Conservation (phyloP, 2,113 vertebrate genomes). For the Nothocercus julius region DNA sequence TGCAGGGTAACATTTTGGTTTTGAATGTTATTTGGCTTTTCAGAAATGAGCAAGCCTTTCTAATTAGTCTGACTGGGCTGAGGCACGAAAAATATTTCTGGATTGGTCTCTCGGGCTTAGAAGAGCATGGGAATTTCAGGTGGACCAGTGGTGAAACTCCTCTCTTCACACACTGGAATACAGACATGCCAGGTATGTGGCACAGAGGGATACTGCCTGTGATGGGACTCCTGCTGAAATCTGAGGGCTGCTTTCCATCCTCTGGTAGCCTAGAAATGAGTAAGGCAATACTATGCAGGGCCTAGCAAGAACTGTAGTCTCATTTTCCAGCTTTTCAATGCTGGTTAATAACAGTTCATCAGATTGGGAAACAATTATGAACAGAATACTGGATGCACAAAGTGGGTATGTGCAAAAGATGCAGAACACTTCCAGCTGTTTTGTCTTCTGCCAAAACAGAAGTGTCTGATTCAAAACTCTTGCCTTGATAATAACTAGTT, state of each 20-base stretch:
- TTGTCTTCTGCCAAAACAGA: neutral
- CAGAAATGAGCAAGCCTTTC: constrained; percentile 91
- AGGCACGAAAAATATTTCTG: constrained; percentile 90
- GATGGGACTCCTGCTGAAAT: neutral
- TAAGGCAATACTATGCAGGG: neutral
- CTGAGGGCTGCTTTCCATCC: accelerated
- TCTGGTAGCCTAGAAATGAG: neutral
- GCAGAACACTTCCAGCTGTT: neutral
- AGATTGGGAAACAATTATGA: neutral
- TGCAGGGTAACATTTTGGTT: neutral
- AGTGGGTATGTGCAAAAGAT: neutral
- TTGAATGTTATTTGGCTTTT: neutral
- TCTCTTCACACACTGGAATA: constrained; percentile 89
- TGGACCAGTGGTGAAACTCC: constrained; percentile 80
- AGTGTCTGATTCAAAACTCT: neutral
- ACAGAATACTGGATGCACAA: neutral
- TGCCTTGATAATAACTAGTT: neutral
- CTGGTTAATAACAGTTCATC: neutral
- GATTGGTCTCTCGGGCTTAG: constrained; percentile 84
- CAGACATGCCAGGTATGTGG: constrained; percentile 87
- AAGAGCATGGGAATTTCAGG: constrained; percentile 74
- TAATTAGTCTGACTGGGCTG: constrained; percentile 86
- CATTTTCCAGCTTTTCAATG: neutral
- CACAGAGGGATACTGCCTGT: neutral
- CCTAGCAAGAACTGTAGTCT: neutral